Base-by-base conservation (phyloP, 2,113 vertebrate genomes). In the Vidua macroura region DNA sequence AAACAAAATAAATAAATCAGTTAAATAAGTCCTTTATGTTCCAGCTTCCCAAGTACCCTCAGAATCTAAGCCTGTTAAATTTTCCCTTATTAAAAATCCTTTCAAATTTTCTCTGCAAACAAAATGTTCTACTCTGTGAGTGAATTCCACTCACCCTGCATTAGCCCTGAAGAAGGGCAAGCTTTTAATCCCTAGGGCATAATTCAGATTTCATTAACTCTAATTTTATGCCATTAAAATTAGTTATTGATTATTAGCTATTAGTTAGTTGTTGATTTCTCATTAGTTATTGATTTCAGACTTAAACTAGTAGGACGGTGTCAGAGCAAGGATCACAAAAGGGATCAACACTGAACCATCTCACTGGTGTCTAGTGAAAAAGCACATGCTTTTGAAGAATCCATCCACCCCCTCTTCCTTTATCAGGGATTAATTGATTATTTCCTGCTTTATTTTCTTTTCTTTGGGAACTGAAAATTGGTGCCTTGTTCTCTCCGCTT, bases 401-500 rank as follows among this genome's bases (percentile, higher is more conserved):
- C 13, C 35, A 10, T 11, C 13, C 25, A 35, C 4, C 7, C 12
- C 4, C 7, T 49, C 55, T 64, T 13, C 53, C 33, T 68, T 59
- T 35, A 59, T 33, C 55, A 46, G 17, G 17, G 31, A 72, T 51
- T 52, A 41, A 23, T 46, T 53, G 4, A 59, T 79, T 56, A 28
- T 73, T 80, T 80, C 69, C 62, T 68, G 55, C 21, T 37, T 52
- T 23, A 33, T 33, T 5, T n/a, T 31, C 41, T 56, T 77, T 44
- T 31, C n/a, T 64, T 43, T 76, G 35, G 13, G 31, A 88, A 58
- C 25, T 51, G 39, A 49, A 69, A 86, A 62, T 25, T 27, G 10
- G 20, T 82, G 66, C 23, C 18, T 83, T 0, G 0, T 28, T 19
- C 17, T 39, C 25, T 58, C 39, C 9, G 1, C 24, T 70, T 13